phyloP scores from a whole-genome alignment of 2,888 invertebrate species.

The Macaria liturata region DNA sequence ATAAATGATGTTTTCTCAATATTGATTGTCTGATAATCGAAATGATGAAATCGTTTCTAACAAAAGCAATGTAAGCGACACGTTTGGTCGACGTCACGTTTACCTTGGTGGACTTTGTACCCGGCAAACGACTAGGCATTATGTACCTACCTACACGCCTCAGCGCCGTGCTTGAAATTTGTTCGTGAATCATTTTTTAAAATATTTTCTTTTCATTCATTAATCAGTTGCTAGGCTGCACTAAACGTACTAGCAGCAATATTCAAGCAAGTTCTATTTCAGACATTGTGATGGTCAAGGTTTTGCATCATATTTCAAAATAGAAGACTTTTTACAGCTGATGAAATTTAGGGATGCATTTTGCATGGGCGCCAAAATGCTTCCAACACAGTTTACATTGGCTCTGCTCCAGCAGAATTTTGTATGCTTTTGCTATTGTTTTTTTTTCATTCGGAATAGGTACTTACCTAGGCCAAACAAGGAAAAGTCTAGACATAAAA shows the following conservation, averaged over 20 bases:
- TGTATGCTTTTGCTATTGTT: conserved; percentile 28
- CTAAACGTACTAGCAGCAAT: no score
- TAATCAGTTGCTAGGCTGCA: not conserved
- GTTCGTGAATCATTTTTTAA: conserved; percentile 2
- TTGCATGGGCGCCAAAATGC: conserved; percentile 45
- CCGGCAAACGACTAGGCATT: conserved; percentile 56
- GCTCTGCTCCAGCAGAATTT: conserved; percentile 42
- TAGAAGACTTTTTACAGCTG: not conserved
- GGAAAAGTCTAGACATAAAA: no score
- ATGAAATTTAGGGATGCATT: not conserved
- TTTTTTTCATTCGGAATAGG: no score
- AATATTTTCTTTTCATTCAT: not conserved
- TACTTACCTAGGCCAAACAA: no score
- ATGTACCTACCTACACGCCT: conserved; percentile 51
- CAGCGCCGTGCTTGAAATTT: conserved; percentile 49
- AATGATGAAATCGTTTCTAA: conserved; percentile 34
- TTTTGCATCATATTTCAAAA: conserved; percentile 1
- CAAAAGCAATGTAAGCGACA: conserved; percentile 59
- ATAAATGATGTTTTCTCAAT: no score
- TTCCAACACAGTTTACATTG: conserved; percentile 40
- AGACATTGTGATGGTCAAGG: conserved; percentile 9
- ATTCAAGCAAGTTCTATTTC: not conserved
- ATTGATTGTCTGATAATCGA: conserved; percentile 1
- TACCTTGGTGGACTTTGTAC: conserved; percentile 81
- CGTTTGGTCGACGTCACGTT: conserved; percentile 58